Conservation (phyloP, 1,140 invertebrate genomes). For the Amphibalanus amphitrite region DNA sequence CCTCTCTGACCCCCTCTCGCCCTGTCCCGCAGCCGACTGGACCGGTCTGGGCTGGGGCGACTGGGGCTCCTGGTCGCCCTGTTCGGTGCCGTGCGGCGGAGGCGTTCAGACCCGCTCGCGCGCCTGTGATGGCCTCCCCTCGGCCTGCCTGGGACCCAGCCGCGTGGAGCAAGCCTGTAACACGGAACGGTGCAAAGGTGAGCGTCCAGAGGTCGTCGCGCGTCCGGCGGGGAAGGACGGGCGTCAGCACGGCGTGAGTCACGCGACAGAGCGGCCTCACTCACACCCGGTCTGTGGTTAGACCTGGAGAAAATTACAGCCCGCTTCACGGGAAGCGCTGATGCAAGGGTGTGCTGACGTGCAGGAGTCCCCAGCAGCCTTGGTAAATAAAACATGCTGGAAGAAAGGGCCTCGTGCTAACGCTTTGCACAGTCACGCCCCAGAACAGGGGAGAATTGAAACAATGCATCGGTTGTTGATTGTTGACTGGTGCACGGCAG, state of each 20-base stretch:
- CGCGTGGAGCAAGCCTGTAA: conserved; percentile 53
- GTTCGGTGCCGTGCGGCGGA: conserved; percentile 56
- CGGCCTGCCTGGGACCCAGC: conserved; percentile 38
- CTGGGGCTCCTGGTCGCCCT: conserved; percentile 41
- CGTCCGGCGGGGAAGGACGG: conserved; percentile 40
- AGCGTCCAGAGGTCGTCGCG: conserved; percentile 34
- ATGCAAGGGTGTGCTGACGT: too few species aligned
- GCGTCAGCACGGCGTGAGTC: conserved; percentile 45
- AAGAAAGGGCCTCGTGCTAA: too few species aligned
- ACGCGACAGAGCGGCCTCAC: too few species aligned
- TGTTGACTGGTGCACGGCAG: too few species aligned
- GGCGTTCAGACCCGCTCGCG: conserved; percentile 51
- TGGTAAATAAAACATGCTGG: too few species aligned
- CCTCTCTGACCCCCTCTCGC: conserved; percentile 3
- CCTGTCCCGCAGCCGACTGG: conserved; percentile 31
- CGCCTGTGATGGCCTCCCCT: conserved; percentile 31
- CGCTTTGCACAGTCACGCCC: too few species aligned
- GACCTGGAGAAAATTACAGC: too few species aligned
- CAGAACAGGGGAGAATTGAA: too few species aligned
- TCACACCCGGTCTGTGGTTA: too few species aligned
- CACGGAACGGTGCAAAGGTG: conserved; percentile 37
- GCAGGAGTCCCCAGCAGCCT: too few species aligned
- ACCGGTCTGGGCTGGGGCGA: conserved; percentile 51
- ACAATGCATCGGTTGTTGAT: too few species aligned
- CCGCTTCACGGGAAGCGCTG: too few species aligned